phyloP scores from a whole-genome alignment of 2,888 invertebrate species.

The Drosophila antonietae region DNA sequence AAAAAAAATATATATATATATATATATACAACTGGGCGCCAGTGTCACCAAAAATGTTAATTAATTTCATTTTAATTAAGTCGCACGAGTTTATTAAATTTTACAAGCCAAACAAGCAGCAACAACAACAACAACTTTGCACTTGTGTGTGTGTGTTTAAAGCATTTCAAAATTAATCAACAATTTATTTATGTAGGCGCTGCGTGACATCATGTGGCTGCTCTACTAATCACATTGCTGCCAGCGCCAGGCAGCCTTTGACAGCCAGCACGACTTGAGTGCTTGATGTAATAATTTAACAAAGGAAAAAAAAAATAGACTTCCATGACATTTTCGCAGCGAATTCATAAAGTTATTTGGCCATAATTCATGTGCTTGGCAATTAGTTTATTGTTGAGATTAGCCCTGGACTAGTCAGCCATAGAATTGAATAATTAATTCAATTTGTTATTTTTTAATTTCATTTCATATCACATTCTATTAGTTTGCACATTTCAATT shows the following conservation, averaged over 20 bases:
- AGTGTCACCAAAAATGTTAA: conserved; percentile 47
- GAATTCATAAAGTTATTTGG: not conserved
- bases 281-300: not conserved
- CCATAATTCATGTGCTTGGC: not conserved
- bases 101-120: conserved; percentile 29
- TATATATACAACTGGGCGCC: not conserved
- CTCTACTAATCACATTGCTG: conserved; percentile 20
- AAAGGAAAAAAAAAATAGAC: too few relatives aligned
- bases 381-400: conserved; percentile 18
- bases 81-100: conserved; percentile 58
- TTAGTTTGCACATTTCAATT: conserved; percentile 55
- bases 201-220: conserved; percentile 4
- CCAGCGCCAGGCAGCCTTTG: conserved; percentile 23
- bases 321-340: too few relatives aligned
- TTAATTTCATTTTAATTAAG: conserved; percentile 74
- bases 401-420: not conserved
- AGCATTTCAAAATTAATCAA: conserved; percentile 70
- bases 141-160: conserved; percentile 7
- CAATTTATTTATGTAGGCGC: conserved; percentile 62
- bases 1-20: too few relatives aligned
- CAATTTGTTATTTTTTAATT: conserved; percentile 53
- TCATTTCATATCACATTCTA: conserved; percentile 26
- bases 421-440: conserved; percentile 44
- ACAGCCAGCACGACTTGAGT: not conserved
- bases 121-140: conserved; percentile 7